Evolutionary conservation across 92 coral and sea anemone genomes (phyloP).

Genomic region (Zoanthus sociatus): DNA sequence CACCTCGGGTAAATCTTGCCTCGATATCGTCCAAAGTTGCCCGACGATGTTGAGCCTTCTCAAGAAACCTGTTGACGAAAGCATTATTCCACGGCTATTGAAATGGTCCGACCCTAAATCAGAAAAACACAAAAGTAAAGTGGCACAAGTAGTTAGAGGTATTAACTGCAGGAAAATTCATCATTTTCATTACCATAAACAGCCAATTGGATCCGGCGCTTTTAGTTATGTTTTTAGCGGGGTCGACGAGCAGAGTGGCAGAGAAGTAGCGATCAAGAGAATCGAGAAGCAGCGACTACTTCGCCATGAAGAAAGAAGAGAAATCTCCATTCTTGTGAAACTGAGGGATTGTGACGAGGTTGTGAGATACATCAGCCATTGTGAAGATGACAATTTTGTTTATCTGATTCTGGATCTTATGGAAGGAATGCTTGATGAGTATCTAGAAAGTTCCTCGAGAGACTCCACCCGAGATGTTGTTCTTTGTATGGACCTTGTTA

Average conservation of each 20-base stretch:
- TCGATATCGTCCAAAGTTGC: slow-evolving; percentile 7
- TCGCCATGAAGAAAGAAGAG: slow-evolving; percentile 38
- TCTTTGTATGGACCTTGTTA: slow-evolving; percentile 40
- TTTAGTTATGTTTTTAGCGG: slow-evolving; percentile 47
- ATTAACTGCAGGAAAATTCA: slow-evolving; percentile 26
- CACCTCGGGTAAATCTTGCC: neutral
- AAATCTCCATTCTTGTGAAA: slow-evolving; percentile 32
- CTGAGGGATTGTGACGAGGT: slow-evolving; percentile 40
- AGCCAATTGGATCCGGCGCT: slow-evolving; percentile 47
- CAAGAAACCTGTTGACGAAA: slow-evolving; percentile 5
- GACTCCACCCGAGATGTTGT: neutral
- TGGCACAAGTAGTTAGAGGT: slow-evolving; percentile 36
- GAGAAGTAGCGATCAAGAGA: slow-evolving; percentile 52
- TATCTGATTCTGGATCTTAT: slow-evolving; percentile 41
- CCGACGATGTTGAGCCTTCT: slow-evolving; percentile 16
- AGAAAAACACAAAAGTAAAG: slow-evolving; percentile 32
- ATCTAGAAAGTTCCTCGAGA: slow-evolving; percentile 5
- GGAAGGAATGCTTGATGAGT: slow-evolving; percentile 46
- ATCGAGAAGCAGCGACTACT: slow-evolving; percentile 46
- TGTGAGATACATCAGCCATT: slow-evolving; percentile 33
- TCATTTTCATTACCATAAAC: slow-evolving; percentile 28
- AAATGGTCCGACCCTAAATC: slow-evolving; percentile 45
- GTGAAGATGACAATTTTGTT: slow-evolving; percentile 35
- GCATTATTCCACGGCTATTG: slow-evolving; percentile 10
- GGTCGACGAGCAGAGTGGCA: slow-evolving; percentile 48